phyloP scores from a whole-genome alignment of 2,113 vertebrate genomes.

The Crypturellus undulatus region DNA sequence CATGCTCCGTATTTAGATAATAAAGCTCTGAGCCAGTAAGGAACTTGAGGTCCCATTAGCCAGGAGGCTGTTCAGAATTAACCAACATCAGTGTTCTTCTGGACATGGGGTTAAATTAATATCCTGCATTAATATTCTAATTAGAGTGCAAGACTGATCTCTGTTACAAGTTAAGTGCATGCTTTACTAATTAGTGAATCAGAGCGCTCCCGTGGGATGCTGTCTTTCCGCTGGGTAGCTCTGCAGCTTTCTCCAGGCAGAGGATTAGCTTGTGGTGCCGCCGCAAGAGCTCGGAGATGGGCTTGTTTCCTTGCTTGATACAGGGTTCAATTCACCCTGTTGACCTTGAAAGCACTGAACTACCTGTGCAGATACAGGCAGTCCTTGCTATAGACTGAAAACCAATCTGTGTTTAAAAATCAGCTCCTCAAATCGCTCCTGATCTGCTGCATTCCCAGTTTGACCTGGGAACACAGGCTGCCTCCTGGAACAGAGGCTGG shows the following conservation, averaged over 20 bases:
- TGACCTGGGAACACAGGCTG: not conserved
- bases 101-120: not conserved
- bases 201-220: not conserved
- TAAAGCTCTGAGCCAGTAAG: not conserved
- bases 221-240: not conserved
- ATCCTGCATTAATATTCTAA: constrained; percentile 6
- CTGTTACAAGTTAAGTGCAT: not conserved
- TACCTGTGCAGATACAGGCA: not conserved
- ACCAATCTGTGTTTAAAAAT: not conserved
- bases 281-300: not conserved
- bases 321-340: not conserved
- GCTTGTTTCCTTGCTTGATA: not conserved
- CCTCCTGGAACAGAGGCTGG: not conserved
- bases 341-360: not conserved
- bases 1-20: not conserved
- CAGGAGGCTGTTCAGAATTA: not conserved
- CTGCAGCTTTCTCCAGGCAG: not conserved
- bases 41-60: not conserved
- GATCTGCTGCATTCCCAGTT: not conserved
- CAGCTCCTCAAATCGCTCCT: not conserved
- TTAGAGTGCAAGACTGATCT: constrained; percentile 1
- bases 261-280: not conserved
- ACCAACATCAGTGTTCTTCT: not conserved
- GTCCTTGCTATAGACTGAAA: not conserved
- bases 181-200: not conserved